Base-by-base conservation (phyloP, 2,888 invertebrate genomes). In the Scelioninae gen. 2 region DNA sequence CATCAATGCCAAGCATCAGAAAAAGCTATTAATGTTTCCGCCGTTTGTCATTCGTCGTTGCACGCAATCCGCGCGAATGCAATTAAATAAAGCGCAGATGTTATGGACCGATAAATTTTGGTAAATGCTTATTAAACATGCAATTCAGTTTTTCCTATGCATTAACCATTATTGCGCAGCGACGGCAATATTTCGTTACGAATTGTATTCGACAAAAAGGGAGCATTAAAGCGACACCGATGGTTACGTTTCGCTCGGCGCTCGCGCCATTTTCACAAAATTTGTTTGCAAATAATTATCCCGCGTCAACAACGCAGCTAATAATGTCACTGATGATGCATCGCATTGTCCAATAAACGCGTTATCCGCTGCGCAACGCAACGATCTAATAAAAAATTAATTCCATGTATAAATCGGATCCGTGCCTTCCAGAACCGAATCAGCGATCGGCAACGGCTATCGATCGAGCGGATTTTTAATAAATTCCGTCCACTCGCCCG, bases 61-160 rank as follows among this genome's bases (percentile, higher is more conserved):
- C 19, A 35, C 18, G 15, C 18, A 52, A 52, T 19, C 35, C 19
- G 35, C 50, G 31, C 5, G 7, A 18, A 19, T 19, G 11, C 50
- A 52, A 35, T 52, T 35, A 35, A 52, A 52, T 52, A 33, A 16
- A 52, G 35, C 35, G 10, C 35, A 35, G 35, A 11, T 52, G 37
- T 53, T 33, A 22, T 37, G 53, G 25, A 6, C 22, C 25, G 37
- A 53, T 37, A 53, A 37, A 53, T 16, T 37, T 33, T 37, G 15
- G 15, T 22, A 5, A 37, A 53, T 13, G 37, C 35, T 37, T 53
- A 37, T 37, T 53, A 37, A 37, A 19, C 37, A 25, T 53, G 25
- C 19, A 37, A 15, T 53, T 53, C 25, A 53, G 13, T 39, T 53
- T 53, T 39, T 37, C 22, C 37, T 16, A 13, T 9, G 13, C 7